These are phyloP conservation scores for Zaprionus davidi DNA, from an alignment of 1,140 invertebrate genomes.

Conservation along the genomic window DNA sequence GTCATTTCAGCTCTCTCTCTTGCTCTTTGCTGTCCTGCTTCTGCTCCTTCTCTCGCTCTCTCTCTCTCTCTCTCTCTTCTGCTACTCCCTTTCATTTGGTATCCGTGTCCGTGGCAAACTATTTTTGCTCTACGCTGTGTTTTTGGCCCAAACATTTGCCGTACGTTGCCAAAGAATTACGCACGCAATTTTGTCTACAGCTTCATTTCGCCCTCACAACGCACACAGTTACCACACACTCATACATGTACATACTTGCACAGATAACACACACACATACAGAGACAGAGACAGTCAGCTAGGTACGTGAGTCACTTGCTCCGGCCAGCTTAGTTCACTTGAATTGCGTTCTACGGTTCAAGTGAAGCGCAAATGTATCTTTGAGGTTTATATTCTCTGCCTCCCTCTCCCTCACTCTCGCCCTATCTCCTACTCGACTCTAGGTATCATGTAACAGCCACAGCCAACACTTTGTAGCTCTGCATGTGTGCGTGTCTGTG, in stretches of 20 bases:
- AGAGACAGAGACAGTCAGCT: not conserved
- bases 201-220: slow-evolving; percentile 66
- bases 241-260: not conserved
- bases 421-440: slow-evolving; percentile 32
- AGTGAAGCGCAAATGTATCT: slow-evolving; percentile 82
- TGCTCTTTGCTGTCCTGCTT: not conserved
- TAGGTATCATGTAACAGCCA: slow-evolving; percentile 72
- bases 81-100: not conserved
- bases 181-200: slow-evolving; percentile 78
- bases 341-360: slow-evolving; percentile 72
- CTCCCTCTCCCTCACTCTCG: slow-evolving; percentile 7
- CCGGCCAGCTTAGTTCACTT: slow-evolving; percentile 72
- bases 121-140: slow-evolving; percentile 28
- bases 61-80: not conserved
- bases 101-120: slow-evolving; percentile 22
- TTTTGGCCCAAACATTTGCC: slow-evolving; percentile 55
- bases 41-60: not conserved
- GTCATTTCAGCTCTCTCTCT: not conserved
- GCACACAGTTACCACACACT: slow-evolving; percentile 23
- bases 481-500: slow-evolving; percentile 50
- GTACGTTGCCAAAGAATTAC: slow-evolving; percentile 62
- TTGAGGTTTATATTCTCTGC: slow-evolving; percentile 75
- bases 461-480: slow-evolving; percentile 36
- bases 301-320: slow-evolving; percentile 45
- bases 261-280: slow-evolving; percentile 27